Conservation (phyloP, 2,797 vertebrate species). For the Threskiornis aethiopicus region DNA sequence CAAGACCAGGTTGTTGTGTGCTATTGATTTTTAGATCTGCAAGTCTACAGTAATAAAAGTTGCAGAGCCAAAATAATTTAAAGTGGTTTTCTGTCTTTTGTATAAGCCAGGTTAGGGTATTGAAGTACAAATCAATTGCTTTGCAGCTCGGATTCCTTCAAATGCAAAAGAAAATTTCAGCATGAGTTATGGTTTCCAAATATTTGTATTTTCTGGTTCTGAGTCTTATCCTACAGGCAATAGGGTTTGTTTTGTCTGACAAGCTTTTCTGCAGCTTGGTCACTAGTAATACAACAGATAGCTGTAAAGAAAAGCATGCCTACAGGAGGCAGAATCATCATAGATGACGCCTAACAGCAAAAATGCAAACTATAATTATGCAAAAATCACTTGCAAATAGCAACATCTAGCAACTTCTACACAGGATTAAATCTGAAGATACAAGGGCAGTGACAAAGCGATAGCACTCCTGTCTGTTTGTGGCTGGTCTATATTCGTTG, state of each 20-base stretch:
- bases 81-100: conserved; percentile 13
- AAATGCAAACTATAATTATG: neutral
- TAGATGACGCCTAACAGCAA: neutral
- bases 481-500: accelerated
- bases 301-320: neutral
- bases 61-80: conserved; percentile 27
- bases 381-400: conserved; percentile 11
- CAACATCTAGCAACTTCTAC: neutral
- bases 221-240: neutral
- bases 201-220: neutral
- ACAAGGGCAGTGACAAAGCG: neutral
- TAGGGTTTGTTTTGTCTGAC: neutral
- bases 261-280: neutral
- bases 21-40: conserved; percentile 49
- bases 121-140: neutral
- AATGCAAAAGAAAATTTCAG: neutral
- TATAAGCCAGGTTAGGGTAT: neutral
- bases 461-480: too few relatives aligned
- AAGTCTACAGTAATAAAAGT: conserved; percentile 2
- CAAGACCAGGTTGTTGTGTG: conserved; percentile 23
- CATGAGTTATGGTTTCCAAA: neutral
- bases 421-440: neutral
- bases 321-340: neutral
- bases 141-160: neutral
- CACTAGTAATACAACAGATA: neutral